These are phyloP conservation scores for Patiria pectinifera DNA, from an alignment of 53 echinoderm and acorn worm genomes.

Conservation along the genomic window DNA sequence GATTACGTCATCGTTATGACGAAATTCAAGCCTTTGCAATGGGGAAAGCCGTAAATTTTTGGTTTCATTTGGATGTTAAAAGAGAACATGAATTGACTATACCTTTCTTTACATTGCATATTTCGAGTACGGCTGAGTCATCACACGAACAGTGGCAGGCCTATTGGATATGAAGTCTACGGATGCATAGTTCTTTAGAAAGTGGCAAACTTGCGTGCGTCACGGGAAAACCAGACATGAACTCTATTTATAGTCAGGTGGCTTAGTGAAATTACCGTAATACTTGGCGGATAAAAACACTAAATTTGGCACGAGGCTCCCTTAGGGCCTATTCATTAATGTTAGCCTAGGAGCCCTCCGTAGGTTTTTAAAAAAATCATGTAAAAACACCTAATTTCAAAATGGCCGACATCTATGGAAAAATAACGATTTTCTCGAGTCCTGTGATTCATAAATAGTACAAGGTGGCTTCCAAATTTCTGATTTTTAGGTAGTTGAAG, in stretches of 20 bases:
- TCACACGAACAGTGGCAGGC: too few species aligned
- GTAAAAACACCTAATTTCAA: conserved; percentile 4
- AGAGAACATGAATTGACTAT: too few species aligned
- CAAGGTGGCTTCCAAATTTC: not conserved
- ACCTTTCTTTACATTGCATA: too few species aligned
- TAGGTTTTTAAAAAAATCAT: not conserved
- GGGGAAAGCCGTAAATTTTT: too few species aligned
- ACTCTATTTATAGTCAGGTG: not conserved
- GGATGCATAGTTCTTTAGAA: too few species aligned
- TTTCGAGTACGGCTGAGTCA: too few species aligned
- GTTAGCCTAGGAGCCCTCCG: conserved; percentile 5
- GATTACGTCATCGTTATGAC: too few species aligned
- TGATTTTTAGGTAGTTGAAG: not conserved
- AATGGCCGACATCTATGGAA: conserved; percentile 13
- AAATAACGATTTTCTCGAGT: not conserved
- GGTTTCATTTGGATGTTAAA: too few species aligned
- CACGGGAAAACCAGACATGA: too few species aligned
- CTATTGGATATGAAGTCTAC: too few species aligned
- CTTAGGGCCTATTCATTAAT: conserved; percentile 8
- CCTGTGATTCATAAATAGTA: not conserved
- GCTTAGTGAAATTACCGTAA: conserved; percentile 19
- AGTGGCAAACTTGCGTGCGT: too few species aligned
- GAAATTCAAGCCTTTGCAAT: too few species aligned
- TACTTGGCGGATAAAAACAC: conserved; percentile 16
- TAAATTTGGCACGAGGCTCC: conserved; percentile 23